A percentile compares a stretch with the other conserved stretches of the same genome.
phyloP scores from a whole-genome alignment of 2,797 vertebrate genomes.

The Typhlichthys subterraneus region DNA sequence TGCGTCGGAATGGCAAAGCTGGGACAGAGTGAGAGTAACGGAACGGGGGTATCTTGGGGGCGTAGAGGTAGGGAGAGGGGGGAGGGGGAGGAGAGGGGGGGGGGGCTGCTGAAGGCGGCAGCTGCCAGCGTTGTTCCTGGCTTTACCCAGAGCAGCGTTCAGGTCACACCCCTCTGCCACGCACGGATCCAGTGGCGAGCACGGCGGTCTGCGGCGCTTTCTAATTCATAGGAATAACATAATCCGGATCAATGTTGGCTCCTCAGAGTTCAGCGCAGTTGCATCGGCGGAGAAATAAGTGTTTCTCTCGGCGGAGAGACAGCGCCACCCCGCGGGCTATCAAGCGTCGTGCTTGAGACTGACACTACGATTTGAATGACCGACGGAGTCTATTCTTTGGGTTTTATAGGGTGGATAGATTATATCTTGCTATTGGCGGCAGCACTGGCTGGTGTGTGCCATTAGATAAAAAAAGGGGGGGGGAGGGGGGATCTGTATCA shows the following conservation, averaged over 20 bases:
- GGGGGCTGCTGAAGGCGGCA: constrained; percentile 32
- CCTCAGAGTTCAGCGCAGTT: constrained; percentile 43
- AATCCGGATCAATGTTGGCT: constrained; percentile 39
- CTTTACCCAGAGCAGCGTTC: not conserved
- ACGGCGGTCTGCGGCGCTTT: not conserved
- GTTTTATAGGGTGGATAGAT: no score
- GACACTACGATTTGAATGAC: constrained; percentile 25
- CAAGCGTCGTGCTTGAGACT: constrained; percentile 22
- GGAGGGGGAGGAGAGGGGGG: constrained; percentile 19
- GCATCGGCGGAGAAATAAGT: constrained; percentile 30
- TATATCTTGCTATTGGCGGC: no score
- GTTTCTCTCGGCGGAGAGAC: constrained; percentile 35
- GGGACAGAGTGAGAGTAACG: constrained; percentile 47
- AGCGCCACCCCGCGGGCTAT: constrained; percentile 56
- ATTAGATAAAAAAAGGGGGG: not conserved
- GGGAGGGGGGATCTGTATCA: no score
- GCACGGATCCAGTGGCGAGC: not conserved
- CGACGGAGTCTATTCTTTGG: no score
- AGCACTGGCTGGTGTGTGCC: not conserved
- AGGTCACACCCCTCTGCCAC: constrained; percentile 6
- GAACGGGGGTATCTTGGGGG: constrained; percentile 19
- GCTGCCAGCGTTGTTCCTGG: constrained; percentile 13
- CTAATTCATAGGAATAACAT: constrained; percentile 10
- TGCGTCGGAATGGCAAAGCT: constrained; percentile 74
- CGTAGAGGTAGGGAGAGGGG: constrained; percentile 23